Percentiles rank a stretch among this genome's conserved stretches.
These are phyloP conservation scores for Tadarida brasiliensis DNA, from an alignment of 2,797 vertebrate species.

Conservation along the genomic window DNA sequence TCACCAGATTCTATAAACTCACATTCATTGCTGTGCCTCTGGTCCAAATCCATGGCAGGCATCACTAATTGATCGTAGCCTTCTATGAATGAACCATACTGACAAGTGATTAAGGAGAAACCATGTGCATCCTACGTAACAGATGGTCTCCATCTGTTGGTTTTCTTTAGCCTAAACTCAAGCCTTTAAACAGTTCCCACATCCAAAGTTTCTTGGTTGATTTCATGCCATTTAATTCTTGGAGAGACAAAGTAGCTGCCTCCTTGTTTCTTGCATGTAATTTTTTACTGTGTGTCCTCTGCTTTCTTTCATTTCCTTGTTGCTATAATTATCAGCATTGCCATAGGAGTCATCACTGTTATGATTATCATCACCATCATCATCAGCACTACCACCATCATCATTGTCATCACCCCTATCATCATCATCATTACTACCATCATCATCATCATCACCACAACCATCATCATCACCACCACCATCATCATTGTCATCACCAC, in stretches of 20 bases:
- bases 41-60: background rate
- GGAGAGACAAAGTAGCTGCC: background rate
- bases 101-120: background rate
- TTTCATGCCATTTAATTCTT: background rate
- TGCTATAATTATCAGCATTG: background rate
- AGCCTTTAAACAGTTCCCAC: background rate
- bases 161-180: background rate
- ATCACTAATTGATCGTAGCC: background rate
- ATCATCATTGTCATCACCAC: too few species aligned
- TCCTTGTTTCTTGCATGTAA: background rate
- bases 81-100: background rate
- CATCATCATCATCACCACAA: too few species aligned
- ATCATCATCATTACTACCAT: too few species aligned
- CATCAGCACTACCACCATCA: too few species aligned
- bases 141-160: background rate
- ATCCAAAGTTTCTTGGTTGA: background rate
- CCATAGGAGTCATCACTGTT: background rate
- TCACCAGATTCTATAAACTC: background rate
- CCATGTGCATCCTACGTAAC: background rate
- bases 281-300: too few species aligned
- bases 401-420: too few species aligned
- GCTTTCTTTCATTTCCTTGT: background rate
- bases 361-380: background rate
- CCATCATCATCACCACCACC: too few species aligned
- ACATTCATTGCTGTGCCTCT: rapidly evolving